Base-by-base conservation (phyloP, 2,888 invertebrate genomes). In the Litoditis marina region DNA sequence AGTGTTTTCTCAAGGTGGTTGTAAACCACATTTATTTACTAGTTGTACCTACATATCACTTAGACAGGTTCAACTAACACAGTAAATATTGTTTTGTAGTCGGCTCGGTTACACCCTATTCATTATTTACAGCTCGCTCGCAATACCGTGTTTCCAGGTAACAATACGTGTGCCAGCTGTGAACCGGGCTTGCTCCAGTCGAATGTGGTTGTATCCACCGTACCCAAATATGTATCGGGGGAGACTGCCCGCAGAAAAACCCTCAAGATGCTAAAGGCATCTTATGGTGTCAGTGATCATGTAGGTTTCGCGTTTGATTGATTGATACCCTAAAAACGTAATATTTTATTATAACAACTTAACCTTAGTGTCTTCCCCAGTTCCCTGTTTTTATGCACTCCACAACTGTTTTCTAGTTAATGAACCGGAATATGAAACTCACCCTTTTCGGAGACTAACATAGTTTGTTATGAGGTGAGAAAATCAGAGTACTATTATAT, bases 111-210 rank as follows among this genome's bases (percentile, higher is more conserved):
- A n/a, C n/a, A n/a, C n/a, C n/a, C n/a, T n/a, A n/a, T n/a, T n/a
- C n/a, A n/a, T n/a, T n/a, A n/a, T n/a, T n/a, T n/a, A n/a, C n/a
- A n/a, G n/a, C n/a, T n/a, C n/a, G n/a, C n/a, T n/a, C n/a, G n/a
- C n/a, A n/a, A n/a, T n/a, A n/a, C n/a, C n/a, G n/a, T n/a, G n/a
- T n/a, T 30, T 68, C 13, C 42, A 65, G 93, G 93, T 0, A 88
- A 88, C 68, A 90, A 91, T 77, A 95, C 94, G 0, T 96, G 95
- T 82, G 90, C 91, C 0, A 89, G 90, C 66, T 96, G 95, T 84
- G 94, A 95, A 83, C 94, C 95, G 0, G 94, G 94, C 0, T 86
- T 83, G 49, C 82, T 85, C 16, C 77, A 78, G 61, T 82, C 83
- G 3, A 65, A 54, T 11, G 42, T 46, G 8, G 32, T 59, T 6